These are phyloP conservation scores for Trichogramma evanescens DNA, from an alignment of 2,888 invertebrate genomes.

Conservation along the genomic window DNA sequence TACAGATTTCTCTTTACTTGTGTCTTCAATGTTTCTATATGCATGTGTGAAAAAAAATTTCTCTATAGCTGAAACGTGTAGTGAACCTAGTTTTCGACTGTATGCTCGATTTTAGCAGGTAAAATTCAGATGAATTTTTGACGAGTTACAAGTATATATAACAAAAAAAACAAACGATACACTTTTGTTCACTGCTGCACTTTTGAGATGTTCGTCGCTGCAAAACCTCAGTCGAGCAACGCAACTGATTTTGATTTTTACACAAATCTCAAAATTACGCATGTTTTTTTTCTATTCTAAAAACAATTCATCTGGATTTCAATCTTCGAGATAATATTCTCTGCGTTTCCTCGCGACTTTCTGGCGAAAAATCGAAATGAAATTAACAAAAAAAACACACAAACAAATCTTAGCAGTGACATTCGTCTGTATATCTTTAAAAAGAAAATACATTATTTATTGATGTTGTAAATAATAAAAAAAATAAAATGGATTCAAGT, in stretches of 20 bases:
- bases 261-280: neutral
- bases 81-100: conserved; percentile 18
- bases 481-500: conserved; percentile 8
- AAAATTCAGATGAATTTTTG: conserved; percentile 25
- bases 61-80: conserved; percentile 21
- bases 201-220: neutral
- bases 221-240: neutral
- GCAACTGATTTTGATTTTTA: neutral
- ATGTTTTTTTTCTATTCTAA: neutral
- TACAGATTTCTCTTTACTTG: conserved; percentile 28
- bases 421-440: conserved; percentile 28
- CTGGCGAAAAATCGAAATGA: conserved; percentile 12
- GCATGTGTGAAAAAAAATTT: conserved; percentile 29
- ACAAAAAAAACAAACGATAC: neutral
- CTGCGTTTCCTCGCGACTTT: conserved; percentile 25
- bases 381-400: neutral
- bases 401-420: conserved; percentile 25
- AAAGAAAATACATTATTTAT: conserved; percentile 21
- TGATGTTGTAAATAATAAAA: conserved; percentile 29
- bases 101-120: conserved; percentile 23
- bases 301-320: conserved; percentile 25
- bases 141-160: neutral
- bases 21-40: conserved; percentile 36
- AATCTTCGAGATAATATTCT: conserved; percentile 23
- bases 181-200: neutral